These are phyloP conservation scores for Electrophaes corylata DNA, from an alignment of 2,888 invertebrate species.

Conservation along the genomic window DNA sequence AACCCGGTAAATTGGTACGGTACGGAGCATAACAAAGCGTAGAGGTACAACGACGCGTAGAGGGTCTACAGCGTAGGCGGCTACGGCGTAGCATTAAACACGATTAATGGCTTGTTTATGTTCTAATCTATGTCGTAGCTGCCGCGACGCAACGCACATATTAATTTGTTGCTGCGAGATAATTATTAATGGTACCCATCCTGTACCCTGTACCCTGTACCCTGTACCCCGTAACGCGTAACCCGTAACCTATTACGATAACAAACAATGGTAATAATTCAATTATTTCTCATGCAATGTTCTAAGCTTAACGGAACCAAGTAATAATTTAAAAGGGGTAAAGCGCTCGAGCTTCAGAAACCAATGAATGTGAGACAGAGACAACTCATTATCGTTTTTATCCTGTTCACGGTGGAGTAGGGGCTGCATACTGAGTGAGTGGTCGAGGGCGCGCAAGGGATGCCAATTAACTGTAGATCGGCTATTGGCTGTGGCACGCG, in stretches of 20 bases:
- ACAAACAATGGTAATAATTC: too few relatives aligned
- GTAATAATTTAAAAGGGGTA: too few relatives aligned
- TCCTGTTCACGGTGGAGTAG: too few relatives aligned
- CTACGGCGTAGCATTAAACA: conserved; percentile 31
- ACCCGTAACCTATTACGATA: too few relatives aligned
- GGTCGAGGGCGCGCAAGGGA: neutral
- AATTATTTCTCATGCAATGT: too few relatives aligned
- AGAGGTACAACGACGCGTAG: conserved; percentile 2
- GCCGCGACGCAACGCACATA: conserved; percentile 7
- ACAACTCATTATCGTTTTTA: too few relatives aligned
- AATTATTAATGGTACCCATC: neutral
- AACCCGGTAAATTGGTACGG: neutral
- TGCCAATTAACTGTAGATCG: neutral
- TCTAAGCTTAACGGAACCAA: too few relatives aligned
- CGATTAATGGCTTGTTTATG: conserved; percentile 23
- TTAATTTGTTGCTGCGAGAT: neutral
- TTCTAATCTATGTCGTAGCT: neutral
- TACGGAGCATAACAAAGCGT: neutral
- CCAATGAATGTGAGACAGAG: too few relatives aligned
- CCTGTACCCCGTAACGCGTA: too few relatives aligned
- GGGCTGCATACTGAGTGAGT: neutral
- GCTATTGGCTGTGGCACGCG: neutral
- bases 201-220: too few relatives aligned
- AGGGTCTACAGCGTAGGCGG: conserved; percentile 28
- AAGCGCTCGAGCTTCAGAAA: too few relatives aligned